Conservation (phyloP, 2,888 invertebrate genomes). For the Barypeithes pellucidus region DNA sequence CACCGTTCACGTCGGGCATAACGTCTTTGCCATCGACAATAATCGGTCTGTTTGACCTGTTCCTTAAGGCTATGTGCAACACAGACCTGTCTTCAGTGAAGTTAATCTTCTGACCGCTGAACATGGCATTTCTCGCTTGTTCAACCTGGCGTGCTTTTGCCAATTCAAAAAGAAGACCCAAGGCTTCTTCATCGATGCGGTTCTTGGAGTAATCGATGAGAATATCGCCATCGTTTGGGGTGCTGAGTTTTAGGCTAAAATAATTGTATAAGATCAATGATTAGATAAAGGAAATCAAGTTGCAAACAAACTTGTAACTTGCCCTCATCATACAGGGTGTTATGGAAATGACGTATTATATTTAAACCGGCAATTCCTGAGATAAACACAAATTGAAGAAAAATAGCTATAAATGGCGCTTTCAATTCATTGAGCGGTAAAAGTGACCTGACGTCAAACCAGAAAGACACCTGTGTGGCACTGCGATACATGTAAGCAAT, state of each 20-base stretch:
- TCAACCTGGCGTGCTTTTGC: constrained; percentile 89
- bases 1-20: constrained; percentile 92
- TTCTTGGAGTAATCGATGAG: constrained; percentile 98
- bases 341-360: no score
- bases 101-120: constrained; percentile 94
- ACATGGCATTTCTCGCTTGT: constrained; percentile 93
- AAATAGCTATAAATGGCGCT: no score
- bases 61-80: constrained; percentile 94
- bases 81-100: constrained; percentile 98
- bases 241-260: constrained; percentile 80
- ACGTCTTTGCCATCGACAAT: constrained; percentile 91
- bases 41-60: constrained; percentile 85
- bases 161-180: constrained; percentile 85
- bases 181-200: constrained; percentile 84
- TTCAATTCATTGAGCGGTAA: no score
- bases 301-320: no score
- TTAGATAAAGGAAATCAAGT: no score
- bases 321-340: no score
- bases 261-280: no score
- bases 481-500: no score
- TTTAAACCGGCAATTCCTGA: no score
- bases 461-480: no score
- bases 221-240: constrained; percentile 91
- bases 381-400: no score
- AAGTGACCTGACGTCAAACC: no score